Percentiles rank a stretch among this genome's conserved stretches.
phyloP scores from a whole-genome alignment of 2,888 invertebrate genomes.

The Pyralis farinalis region DNA sequence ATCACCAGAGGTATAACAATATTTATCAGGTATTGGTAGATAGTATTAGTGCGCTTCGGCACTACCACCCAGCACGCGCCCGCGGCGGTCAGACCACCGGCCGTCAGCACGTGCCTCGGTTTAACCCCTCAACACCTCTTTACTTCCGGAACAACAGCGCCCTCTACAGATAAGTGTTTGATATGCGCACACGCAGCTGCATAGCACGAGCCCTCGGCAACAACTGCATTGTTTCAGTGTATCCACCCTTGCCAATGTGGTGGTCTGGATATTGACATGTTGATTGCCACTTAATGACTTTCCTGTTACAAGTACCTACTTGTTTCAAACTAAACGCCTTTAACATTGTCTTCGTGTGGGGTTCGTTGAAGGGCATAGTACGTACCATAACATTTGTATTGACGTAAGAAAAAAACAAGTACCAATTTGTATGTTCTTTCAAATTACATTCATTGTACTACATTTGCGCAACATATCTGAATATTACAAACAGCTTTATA shows the following conservation, averaged over 20 bases:
- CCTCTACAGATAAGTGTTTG: constrained; percentile 20
- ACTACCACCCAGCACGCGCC: constrained; percentile 10
- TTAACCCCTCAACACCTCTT: constrained; percentile 48
- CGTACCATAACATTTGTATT: no score
- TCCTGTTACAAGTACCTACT: constrained; percentile 31
- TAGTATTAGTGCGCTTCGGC: no score
- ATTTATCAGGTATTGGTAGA: no score
- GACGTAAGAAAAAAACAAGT: no score
- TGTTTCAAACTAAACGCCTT: neutral
- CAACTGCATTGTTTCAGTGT: constrained; percentile 32
- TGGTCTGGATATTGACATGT: constrained; percentile 59
- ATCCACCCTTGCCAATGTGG: constrained; percentile 29
- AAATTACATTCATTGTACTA: neutral
- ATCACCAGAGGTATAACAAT: no score
- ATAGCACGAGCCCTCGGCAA: constrained; percentile 45
- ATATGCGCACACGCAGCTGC: constrained; percentile 24
- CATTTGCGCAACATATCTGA: no score
- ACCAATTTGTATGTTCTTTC: neutral
- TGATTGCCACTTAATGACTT: constrained; percentile 63
- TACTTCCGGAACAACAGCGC: constrained; percentile 44
- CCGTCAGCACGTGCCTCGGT: constrained; percentile 55
- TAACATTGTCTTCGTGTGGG: neutral
- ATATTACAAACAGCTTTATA: no score
- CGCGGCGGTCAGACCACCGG: constrained; percentile 39
- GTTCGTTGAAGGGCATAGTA: neutral